Base-by-base conservation (phyloP, 2,888 invertebrate genomes). In the Leptinotarsa juncta region DNA sequence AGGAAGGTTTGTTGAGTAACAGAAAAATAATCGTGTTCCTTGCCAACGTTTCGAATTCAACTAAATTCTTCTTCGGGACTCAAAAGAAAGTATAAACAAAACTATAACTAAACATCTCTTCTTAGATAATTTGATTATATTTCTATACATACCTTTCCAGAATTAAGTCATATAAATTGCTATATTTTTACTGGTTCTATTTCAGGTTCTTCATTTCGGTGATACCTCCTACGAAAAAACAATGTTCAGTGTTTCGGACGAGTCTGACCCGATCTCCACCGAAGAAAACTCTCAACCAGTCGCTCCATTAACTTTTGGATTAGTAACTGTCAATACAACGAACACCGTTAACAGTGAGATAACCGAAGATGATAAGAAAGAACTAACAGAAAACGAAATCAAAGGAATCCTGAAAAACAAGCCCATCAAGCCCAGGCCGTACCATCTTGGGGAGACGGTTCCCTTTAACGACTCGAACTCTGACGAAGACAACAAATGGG, bases 351-450 rank as follows among this genome's bases (percentile, higher is more conserved):
- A 79, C 70, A 71, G 18, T 77, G 81, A 79, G 71, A 72, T 67
- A 71, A 77, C 73, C 55, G 79, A 82, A 69, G 81, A 84, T 49
- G 86, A 83, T 10, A 82, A 81, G 72, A 79, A 79, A 42, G 82
- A 83, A 10, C 71, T 72, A 26, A 71, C 75, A 5, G 87, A 86
- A 23, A 84, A 78, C 66, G 87, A 87, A 72, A 91, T 93, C 84
- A 91, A 92, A 82, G 92, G 94, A 82, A 94, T 94, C 87, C 89
- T 94, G 83, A 94, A 94, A 88, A 94, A 94, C 83, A 94, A 93
- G 88, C 93, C 93, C 67, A 89, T 92, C 60, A 93, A 93, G 85
- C 94, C 94, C 83, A 93, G 91, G 86, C 93, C 94, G 81, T 94
- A 94, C 88, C 92, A 93, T 85, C 89, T 94, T 82, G 94, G 93